Evolutionary conservation across 2,113 vertebrate genomes (phyloP).

Genomic region (Salvelinus sp.): DNA sequence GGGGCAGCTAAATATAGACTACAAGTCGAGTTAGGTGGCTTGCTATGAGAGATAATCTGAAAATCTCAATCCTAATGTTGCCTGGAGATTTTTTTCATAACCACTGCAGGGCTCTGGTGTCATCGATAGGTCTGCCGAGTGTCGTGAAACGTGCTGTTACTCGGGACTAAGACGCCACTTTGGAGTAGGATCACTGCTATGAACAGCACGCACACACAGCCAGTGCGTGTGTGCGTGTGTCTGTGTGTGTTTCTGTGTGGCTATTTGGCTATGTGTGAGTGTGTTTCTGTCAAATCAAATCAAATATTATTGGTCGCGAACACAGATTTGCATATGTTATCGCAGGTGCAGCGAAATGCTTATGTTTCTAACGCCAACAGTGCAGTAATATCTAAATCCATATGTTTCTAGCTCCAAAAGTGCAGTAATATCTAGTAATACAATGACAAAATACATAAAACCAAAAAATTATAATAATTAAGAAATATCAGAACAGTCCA

Average conservation of each 20-base stretch:
- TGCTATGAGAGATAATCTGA: neutral
- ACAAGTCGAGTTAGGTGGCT: neutral
- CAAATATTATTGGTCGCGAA: no score
- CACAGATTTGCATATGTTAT: no score
- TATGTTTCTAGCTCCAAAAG: no score
- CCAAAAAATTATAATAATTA: no score
- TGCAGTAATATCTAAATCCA: no score
- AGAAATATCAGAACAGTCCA: no score
- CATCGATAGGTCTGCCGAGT: neutral
- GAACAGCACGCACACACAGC: neutral
- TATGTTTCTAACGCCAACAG: no score
- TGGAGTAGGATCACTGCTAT: conserved; percentile 22
- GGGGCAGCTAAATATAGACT: conserved; percentile 29
- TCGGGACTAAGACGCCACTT: conserved; percentile 10
- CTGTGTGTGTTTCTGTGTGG: neutral
- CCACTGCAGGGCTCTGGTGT: neutral
- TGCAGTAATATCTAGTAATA: no score
- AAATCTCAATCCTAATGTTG: neutral
- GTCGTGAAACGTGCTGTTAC: conserved; percentile 22
- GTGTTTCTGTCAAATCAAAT: no score
- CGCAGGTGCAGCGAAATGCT: no score
- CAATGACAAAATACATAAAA: no score
- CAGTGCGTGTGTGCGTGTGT: neutral
- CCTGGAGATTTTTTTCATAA: neutral
- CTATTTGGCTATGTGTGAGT: no score